Percentiles rank a stretch among this genome's conserved stretches.
phyloP scores from a whole-genome alignment of 2,797 vertebrate genomes.

The Rhabdophis nuchalis region DNA sequence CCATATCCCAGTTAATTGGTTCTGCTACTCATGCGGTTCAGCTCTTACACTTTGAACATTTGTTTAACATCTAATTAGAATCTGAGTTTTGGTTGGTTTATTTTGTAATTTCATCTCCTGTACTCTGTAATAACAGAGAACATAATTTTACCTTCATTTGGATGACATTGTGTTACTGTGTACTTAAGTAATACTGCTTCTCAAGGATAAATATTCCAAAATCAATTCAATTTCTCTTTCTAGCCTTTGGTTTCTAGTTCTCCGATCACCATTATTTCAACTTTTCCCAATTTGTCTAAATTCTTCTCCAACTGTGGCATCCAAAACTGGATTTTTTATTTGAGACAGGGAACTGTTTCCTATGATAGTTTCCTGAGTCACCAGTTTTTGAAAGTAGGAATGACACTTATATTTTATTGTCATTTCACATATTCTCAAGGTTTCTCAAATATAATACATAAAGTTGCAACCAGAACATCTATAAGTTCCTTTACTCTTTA shows the following conservation, averaged over 20 bases:
- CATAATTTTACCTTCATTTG: neutral
- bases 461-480: neutral
- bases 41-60: neutral
- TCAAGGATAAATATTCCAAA: neutral
- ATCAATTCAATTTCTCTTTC: neutral
- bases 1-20: neutral
- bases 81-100: neutral
- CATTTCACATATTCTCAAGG: neutral
- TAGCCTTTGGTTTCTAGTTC: neutral
- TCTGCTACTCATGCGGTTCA: neutral
- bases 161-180: neutral
- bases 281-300: neutral
- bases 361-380: neutral
- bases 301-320: neutral
- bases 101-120: neutral
- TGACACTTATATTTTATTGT: neutral
- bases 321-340: neutral
- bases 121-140: neutral
- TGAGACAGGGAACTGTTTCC: neutral
- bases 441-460: neutral
- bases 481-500: neutral
- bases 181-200: neutral
- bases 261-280: neutral
- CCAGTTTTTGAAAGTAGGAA: neutral
- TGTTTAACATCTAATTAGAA: neutral